Conservation (phyloP, 2,797 vertebrate genomes). For the Pogoniulus pusillus region DNA sequence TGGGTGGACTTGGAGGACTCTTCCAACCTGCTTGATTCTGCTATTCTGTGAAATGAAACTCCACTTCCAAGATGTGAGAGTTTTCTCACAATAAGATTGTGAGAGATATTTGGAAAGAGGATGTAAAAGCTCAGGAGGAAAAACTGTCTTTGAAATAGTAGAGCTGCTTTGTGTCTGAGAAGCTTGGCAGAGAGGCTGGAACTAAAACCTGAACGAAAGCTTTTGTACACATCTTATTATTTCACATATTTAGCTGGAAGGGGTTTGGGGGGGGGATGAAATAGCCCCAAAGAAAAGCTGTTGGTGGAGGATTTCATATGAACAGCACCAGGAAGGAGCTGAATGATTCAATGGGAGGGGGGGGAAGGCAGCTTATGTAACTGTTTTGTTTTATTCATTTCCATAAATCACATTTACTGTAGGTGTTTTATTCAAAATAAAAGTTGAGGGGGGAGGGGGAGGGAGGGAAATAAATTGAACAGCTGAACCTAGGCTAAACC, state of each 20-base stretch:
- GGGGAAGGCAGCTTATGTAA: conserved; percentile 68
- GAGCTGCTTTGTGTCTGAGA: conserved; percentile 62
- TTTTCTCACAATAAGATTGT: too few relatives aligned
- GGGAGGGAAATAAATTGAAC: conserved; percentile 77
- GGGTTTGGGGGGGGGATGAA: conserved; percentile 74
- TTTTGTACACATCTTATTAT: conserved; percentile 66
- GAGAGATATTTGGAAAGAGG: conserved; percentile 45
- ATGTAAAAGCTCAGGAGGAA: conserved; percentile 55
- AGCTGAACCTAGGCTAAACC: conserved; percentile 82
- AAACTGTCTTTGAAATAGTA: conserved; percentile 67
- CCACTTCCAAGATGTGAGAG: conserved; percentile 29
- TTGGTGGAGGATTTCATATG: conserved; percentile 60
- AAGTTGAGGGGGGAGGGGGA: conserved; percentile 43
- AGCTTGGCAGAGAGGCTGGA: conserved; percentile 56
- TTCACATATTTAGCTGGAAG: conserved; percentile 65
- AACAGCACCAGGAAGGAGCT: conserved; percentile 67
- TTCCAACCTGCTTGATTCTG: too few relatives aligned
- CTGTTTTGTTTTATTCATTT: conserved; percentile 80
- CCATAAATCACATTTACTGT: conserved; percentile 81
- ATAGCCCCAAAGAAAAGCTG: conserved; percentile 64
- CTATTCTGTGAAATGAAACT: conserved; percentile 54
- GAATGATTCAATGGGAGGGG: conserved; percentile 63
- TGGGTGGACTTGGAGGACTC: too few relatives aligned
- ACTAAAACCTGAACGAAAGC: conserved; percentile 70
- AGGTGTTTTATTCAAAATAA: conserved; percentile 84